A percentile compares a stretch with the other conserved stretches of the same genome.
phyloP scores from a whole-genome alignment of 2,113 vertebrate genomes.

The Chionis minor region DNA sequence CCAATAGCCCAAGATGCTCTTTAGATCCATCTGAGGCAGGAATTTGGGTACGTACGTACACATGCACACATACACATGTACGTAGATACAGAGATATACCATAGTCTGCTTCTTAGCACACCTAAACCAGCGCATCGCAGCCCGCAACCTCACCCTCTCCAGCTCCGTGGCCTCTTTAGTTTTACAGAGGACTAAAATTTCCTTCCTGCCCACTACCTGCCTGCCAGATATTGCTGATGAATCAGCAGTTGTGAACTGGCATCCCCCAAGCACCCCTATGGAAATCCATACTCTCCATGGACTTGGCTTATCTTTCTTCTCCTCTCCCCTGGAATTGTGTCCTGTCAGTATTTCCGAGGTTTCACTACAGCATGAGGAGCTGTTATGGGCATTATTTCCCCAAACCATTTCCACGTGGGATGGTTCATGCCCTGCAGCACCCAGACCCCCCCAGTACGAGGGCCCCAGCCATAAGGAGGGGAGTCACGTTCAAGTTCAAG shows the following conservation, averaged over 20 bases:
- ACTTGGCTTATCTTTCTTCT: too few relatives aligned
- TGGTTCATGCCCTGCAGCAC: too few relatives aligned
- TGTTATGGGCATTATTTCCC: fast-evolving
- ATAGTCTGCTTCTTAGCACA: not conserved
- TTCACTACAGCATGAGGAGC: fast-evolving
- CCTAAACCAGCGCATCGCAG: too few relatives aligned
- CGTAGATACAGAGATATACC: fast-evolving
- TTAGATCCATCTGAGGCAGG: fast-evolving
- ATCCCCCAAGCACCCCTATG: not conserved
- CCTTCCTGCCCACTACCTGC: not conserved
- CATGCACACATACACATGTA: fast-evolving
- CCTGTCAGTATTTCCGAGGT: fast-evolving
- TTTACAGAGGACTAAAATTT: not conserved
- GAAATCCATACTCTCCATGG: fast-evolving
- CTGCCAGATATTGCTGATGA: fast-evolving
- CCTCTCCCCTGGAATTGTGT: too few relatives aligned
- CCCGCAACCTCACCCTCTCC: not conserved
- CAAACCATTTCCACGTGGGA: fast-evolving
- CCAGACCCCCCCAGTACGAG: not conserved
- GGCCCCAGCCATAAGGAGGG: not conserved
- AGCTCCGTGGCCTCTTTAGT: not conserved
- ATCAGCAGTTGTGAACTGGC: not conserved
- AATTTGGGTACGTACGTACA: too few relatives aligned
- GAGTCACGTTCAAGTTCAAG: fast-evolving
- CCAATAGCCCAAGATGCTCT: fast-evolving